Evolutionary conservation across 2,113 vertebrate genomes (phyloP), one percentile per base, ranked within the genome.

Genomic region (Oenanthe oenanthe): DNA sequence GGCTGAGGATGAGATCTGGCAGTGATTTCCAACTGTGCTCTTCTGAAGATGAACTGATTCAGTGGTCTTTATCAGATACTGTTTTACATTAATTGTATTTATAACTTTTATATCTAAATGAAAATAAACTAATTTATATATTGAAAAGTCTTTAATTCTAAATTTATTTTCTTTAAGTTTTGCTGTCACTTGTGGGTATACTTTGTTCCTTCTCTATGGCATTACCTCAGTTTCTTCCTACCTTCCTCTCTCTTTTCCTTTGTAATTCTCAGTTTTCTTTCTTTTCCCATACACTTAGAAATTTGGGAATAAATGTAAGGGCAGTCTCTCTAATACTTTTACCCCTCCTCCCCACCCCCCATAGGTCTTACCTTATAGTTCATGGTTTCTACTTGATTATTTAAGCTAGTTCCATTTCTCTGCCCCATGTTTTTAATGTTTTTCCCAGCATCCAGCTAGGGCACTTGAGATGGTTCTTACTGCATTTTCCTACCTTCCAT

Each of bases 51-150:
- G 9, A 88, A 92, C 51, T 14, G 32, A 51, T 83, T 75, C 42
- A 80, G 36, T 91, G 53, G 26, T 79, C 81, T 93, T 95, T 89
- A 87, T 73, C 57, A 61, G 63, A 65, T 81, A 51, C 36, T 62
- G 85, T 95, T 97, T 95, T 94, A 95, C 82, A 80, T 74, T 13
- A 92, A 67, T 95, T 95, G 82, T 98, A 97, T 97, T 98, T 98
- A 97, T 95, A 98, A 89, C 81, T 98, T 98, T 98, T 97, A 71
- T 98, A 98, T 93, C 47, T 92, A 88, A 95, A 89, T 73, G 79
- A 86, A 95, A 98, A 97, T 98, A 97, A 98, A 97, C 74, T 97
- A 95, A 97, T 97, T 98, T 97, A 96, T 97, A 95, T 92, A 95
- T 86, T 74, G 60, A 90, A 94, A 85, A 71, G 24, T 31, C 36